Percentiles rank a stretch among this genome's conserved stretches.
Conservation (phyloP, 1,140 invertebrate species). For the Neelides sp. region DNA sequence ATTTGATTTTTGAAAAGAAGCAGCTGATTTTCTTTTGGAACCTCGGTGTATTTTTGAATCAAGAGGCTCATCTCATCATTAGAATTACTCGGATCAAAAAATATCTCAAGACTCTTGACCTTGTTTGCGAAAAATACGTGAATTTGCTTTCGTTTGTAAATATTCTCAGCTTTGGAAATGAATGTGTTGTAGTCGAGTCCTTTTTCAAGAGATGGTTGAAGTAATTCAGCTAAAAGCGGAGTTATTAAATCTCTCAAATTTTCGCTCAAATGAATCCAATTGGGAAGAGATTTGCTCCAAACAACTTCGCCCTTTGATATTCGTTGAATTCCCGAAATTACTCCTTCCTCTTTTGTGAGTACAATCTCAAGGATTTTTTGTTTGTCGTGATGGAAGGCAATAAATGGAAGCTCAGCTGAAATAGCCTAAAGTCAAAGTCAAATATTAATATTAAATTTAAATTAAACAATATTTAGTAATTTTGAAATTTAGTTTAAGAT, state of each 20-base stretch:
- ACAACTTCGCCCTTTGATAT: conserved; percentile 80
- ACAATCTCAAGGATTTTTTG: conserved; percentile 80
- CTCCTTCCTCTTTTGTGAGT: conserved; percentile 80
- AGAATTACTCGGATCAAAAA: conserved; percentile 53
- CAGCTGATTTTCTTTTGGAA: conserved; percentile 64
- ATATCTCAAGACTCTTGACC: conserved; percentile 54
- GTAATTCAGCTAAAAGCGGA: conserved; percentile 70
- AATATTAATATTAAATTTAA: background rate
- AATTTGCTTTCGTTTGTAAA: conserved; percentile 39
- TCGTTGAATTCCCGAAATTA: conserved; percentile 81
- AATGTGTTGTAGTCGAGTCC: conserved; percentile 90
- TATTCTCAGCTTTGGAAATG: conserved; percentile 68
- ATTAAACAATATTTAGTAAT: background rate
- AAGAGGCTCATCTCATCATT: conserved; percentile 60
- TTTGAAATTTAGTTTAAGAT: too few relatives aligned
- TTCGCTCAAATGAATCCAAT: conserved; percentile 66
- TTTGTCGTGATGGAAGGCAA: conserved; percentile 74
- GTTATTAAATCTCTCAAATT: conserved; percentile 77
- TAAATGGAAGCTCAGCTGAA: conserved; percentile 90
- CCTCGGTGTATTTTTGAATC: conserved; percentile 70
- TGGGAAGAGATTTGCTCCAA: conserved; percentile 71
- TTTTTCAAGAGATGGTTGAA: conserved; percentile 72
- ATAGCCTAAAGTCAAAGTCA: conserved; percentile 42
- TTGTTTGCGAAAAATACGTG: conserved; percentile 70
- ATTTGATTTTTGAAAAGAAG: conserved; percentile 51